Evolutionary conservation across 2,113 vertebrate genomes (phyloP).

Genomic region (Perca flavescens): DNA sequence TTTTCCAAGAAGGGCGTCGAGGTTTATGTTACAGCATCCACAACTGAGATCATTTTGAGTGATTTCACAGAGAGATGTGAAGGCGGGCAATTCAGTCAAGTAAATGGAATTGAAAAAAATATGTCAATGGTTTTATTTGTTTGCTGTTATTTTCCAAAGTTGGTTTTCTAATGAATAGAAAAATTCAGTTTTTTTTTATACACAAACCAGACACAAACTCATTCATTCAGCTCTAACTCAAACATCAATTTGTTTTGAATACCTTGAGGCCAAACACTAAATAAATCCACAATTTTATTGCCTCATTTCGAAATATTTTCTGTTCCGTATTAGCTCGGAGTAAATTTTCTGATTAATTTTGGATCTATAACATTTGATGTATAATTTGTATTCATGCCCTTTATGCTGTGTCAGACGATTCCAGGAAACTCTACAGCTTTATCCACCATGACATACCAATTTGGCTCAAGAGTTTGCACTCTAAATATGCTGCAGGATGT

Average conservation of each 20-base stretch:
- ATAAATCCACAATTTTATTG: slow-evolving; percentile 20
- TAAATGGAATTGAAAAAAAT: slow-evolving; percentile 45
- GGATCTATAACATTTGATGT: slow-evolving; percentile 41
- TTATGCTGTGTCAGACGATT: slow-evolving; percentile 31
- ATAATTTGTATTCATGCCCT: slow-evolving; percentile 61
- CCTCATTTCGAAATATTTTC: slow-evolving; percentile 20
- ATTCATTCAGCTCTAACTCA: neutral
- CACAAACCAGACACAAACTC: neutral
- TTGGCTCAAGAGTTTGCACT: slow-evolving; percentile 63
- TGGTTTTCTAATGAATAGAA: neutral
- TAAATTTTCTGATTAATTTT: slow-evolving; percentile 42
- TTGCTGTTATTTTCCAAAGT: slow-evolving; percentile 35
- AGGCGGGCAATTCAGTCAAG: slow-evolving; percentile 43
- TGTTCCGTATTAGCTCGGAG: slow-evolving; percentile 25
- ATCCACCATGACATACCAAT: slow-evolving; percentile 67
- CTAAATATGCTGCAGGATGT: slow-evolving; percentile 66
- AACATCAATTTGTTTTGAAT: slow-evolving; percentile 14
- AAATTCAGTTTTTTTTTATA: neutral
- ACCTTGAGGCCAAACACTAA: slow-evolving; percentile 19
- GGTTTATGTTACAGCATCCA: slow-evolving; percentile 64
- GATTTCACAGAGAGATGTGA: slow-evolving; percentile 67
- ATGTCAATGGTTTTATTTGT: neutral
- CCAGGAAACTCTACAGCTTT: slow-evolving; percentile 56
- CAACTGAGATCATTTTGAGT: slow-evolving; percentile 42
- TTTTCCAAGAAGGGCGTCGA: slow-evolving; percentile 50